Conservation (phyloP, 2,113 vertebrate species). For the Salvelinus namaycush region DNA sequence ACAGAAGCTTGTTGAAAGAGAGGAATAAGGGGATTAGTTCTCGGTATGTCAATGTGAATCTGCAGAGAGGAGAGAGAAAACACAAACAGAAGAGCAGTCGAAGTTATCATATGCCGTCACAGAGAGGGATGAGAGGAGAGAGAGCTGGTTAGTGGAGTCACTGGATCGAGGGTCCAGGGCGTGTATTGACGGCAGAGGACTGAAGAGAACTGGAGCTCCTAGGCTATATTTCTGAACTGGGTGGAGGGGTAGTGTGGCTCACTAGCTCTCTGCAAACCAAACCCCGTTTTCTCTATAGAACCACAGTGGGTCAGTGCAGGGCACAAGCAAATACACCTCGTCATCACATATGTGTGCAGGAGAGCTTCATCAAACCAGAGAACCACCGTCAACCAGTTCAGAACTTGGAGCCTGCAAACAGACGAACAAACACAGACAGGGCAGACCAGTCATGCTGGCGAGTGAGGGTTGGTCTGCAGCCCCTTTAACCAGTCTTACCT, state of each 20-base stretch:
- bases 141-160: conserved; percentile 65
- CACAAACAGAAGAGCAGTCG: conserved; percentile 72
- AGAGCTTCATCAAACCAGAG: background rate
- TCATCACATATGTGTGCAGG: background rate
- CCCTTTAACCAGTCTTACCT: conserved; percentile 80
- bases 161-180: conserved; percentile 49
- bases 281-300: too few relatives aligned
- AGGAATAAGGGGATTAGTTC: conserved; percentile 85
- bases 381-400: background rate
- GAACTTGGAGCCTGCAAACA: conserved; percentile 9
- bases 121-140: conserved; percentile 29
- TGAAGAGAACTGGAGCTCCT: conserved; percentile 7
- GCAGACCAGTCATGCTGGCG: conserved; percentile 15
- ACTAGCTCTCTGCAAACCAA: background rate
- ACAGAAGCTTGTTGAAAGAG: conserved; percentile 87
- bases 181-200: conserved; percentile 44
- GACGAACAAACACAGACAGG: conserved; percentile 23
- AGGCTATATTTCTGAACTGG: conserved; percentile 58
- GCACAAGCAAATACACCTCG: background rate
- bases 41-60: conserved; percentile 87
- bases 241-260: conserved; percentile 38
- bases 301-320: too few relatives aligned
- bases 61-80: conserved; percentile 76
- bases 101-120: conserved; percentile 81
- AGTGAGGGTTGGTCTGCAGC: conserved; percentile 6